Evolutionary conservation across 53 echinoderm and acorn worm genomes (phyloP), one percentile per base, ranked within the genome.

Genomic region (Zoroaster sp.): DNA sequence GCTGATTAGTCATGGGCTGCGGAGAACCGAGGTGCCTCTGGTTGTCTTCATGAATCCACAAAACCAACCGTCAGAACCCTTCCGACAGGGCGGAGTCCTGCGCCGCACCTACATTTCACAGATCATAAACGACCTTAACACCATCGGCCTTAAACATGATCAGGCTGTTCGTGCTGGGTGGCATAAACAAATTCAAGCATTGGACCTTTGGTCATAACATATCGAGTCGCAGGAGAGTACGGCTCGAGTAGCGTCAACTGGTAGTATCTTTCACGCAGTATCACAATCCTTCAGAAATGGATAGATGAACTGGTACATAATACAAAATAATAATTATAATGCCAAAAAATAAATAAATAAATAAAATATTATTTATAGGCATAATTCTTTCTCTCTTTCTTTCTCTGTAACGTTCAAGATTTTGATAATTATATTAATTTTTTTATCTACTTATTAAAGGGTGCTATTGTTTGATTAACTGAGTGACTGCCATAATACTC

Each of bases 1-100:
- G n/a, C n/a, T n/a, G n/a, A n/a, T 23, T 55, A 12, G 78, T n/a
- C 78, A 36, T 53, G 35, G 52, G 32, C 37, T 52, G 53, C 42
- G 54, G 54, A 55, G 78, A 78, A 51, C 78, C 13, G 34, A 78
- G 75, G 75, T 77, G 54, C 79, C 63, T 59, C 63, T 79, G 17
- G 59, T 38, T 63, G 40, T 65, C 39, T 80, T 80, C 80, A 18
- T 80, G 80, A 39, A 65, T 63, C 80, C 65, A 39, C 40, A 40
- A 35, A 78, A 78, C 63, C 63, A 55, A 78, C 37, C 78, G 54
- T 59, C 55, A 59, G 63, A 80, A 59, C 65, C 80, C 28, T 59
- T 80, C 7, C 28, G 80, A 39, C 66, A 40, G 39, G 80, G 63
- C 6, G 65, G 65, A 38, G 18, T 55, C 80, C 65, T 80, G 39